Evolutionary conservation across 37 sponge, comb jelly and placozoan genomes (phyloP).

Genomic region (Spongilla lacustris): DNA sequence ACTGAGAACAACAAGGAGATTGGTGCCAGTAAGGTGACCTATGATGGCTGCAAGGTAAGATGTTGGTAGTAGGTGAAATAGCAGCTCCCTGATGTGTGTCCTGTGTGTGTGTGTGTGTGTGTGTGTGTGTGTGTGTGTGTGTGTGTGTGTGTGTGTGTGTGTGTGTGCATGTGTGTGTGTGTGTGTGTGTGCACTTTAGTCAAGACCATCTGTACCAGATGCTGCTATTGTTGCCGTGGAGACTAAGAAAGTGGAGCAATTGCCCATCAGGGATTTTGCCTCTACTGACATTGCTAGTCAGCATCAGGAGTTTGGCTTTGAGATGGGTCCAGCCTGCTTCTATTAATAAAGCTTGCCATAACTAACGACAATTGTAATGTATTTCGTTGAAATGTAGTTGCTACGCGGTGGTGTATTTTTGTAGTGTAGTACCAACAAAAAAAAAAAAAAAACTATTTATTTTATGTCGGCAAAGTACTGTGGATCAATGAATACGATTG

Average conservation of each 20-base stretch:
- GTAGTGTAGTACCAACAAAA: too few species aligned
- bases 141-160: not conserved
- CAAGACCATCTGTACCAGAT: constrained; percentile 45
- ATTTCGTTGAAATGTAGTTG: not conserved
- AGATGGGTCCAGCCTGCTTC: constrained; percentile 78
- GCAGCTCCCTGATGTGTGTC: not conserved
- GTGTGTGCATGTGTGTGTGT: not conserved
- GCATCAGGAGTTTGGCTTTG: constrained; percentile 72
- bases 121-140: not conserved
- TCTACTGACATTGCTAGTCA: constrained; percentile 24
- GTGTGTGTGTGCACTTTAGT: constrained; percentile 20
- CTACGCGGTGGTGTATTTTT: too few species aligned
- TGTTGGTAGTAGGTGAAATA: not conserved
- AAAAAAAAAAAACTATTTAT: too few species aligned
- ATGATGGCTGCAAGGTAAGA: constrained; percentile 73
- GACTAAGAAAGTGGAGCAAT: constrained; percentile 61
- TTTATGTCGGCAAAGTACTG: too few species aligned
- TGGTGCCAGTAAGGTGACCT: constrained; percentile 26
- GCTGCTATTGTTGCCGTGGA: constrained; percentile 48
- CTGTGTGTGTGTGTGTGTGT: not conserved
- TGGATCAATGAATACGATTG: not conserved
- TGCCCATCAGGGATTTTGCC: constrained; percentile 73
- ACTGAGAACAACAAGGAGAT: constrained; percentile 59
- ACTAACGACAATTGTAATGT: not conserved
- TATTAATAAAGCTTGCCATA: constrained; percentile 13